These are phyloP conservation scores for Pseudotriccus pelzelni DNA, from an alignment of 2,797 vertebrate genomes.

Conservation along the genomic window DNA sequence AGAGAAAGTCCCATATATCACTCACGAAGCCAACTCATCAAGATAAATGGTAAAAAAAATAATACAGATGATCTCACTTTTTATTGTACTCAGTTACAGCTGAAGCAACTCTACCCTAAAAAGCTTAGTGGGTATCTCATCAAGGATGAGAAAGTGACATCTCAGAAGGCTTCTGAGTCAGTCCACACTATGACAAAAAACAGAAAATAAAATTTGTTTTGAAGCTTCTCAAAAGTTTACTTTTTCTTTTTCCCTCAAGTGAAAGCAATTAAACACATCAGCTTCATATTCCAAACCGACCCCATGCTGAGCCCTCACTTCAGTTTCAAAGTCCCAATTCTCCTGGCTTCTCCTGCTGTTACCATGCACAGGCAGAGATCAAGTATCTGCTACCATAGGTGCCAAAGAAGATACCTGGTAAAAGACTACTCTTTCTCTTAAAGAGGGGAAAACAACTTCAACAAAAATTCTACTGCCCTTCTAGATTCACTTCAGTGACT, in stretches of 20 bases:
- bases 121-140: neutral
- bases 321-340: neutral
- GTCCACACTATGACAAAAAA: neutral
- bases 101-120: neutral
- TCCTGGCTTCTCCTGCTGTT: neutral
- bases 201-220: neutral
- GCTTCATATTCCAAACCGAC: neutral
- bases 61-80: neutral
- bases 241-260: neutral
- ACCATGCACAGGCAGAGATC: neutral
- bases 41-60: conserved; percentile 27
- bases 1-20: conserved; percentile 46
- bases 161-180: conserved; percentile 7
- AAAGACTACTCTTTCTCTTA: neutral
- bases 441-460: neutral
- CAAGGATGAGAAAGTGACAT: neutral
- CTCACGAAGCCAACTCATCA: conserved; percentile 29
- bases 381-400: neutral
- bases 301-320: neutral
- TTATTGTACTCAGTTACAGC: neutral
- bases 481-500: neutral
- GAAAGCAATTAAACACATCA: neutral
- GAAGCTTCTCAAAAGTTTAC: neutral
- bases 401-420: neutral
- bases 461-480: neutral